Conservation (phyloP, 2,888 invertebrate genomes). For the Thumatha senex region DNA sequence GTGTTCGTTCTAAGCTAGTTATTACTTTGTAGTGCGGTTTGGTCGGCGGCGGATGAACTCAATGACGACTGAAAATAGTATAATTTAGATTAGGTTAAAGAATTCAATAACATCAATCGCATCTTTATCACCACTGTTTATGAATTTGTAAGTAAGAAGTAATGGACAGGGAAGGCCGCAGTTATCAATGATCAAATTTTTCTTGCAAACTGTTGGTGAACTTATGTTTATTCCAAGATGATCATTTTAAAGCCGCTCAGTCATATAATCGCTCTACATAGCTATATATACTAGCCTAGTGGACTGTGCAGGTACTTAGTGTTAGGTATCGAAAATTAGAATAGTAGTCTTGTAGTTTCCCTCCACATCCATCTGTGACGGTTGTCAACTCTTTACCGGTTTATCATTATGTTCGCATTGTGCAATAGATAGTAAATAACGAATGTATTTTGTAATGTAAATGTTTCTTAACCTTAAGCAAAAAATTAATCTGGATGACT, state of each 20-base stretch:
- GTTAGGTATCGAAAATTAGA: constrained; percentile 7
- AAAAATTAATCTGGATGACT: too few species aligned
- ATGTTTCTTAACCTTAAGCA: constrained; percentile 5
- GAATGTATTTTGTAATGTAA: constrained; percentile 15
- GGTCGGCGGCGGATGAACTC: neutral
- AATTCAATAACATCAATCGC: neutral
- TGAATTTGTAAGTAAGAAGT: too few species aligned
- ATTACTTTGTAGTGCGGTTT: constrained; percentile 5
- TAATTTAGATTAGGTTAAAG: neutral
- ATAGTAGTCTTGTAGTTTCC: constrained; percentile 8
- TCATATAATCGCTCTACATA: constrained; percentile 2
- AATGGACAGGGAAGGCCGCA: too few species aligned
- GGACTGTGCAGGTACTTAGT: constrained; percentile 11
- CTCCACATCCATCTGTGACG: constrained; percentile 13
- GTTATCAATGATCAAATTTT: too few species aligned
- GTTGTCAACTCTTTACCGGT: constrained; percentile 15
- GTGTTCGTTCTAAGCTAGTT: neutral
- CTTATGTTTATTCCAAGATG: neutral
- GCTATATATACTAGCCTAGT: constrained; percentile 2
- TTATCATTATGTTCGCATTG: constrained; percentile 13
- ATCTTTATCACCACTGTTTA: too few species aligned
- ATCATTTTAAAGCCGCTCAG: too few species aligned
- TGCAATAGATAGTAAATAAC: constrained; percentile 19
- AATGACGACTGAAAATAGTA: neutral
- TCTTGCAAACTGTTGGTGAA: too few species aligned